Evolutionary conservation across 2,797 vertebrate species (phyloP).

Genomic region (Clarias laeviceps): DNA sequence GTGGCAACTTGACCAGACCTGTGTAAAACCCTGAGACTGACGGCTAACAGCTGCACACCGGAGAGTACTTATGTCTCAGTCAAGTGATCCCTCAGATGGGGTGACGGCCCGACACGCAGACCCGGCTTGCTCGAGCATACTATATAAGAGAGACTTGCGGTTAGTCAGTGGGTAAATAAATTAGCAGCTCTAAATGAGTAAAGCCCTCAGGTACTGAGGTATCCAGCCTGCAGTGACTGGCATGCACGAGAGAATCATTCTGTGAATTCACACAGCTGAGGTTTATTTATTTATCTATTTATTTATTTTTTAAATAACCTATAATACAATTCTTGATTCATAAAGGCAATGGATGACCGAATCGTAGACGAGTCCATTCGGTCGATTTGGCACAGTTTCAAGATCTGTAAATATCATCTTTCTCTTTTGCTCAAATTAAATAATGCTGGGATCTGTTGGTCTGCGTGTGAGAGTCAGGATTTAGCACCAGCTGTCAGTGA

Average conservation of each 20-base stretch:
- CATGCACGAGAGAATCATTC: background rate
- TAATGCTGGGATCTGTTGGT: background rate
- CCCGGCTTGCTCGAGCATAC: conserved; percentile 26
- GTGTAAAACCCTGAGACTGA: background rate
- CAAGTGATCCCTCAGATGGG: conserved; percentile 7
- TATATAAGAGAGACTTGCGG: conserved; percentile 3
- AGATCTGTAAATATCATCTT: conserved; percentile 6
- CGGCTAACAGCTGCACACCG: conserved; percentile 33
- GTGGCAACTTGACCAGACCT: conserved; percentile 6
- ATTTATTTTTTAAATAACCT: too few species aligned
- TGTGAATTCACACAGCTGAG: background rate
- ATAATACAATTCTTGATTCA: background rate
- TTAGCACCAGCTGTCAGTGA: conserved; percentile 30
- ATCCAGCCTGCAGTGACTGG: conserved; percentile 44
- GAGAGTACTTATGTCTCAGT: conserved; percentile 9
- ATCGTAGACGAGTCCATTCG: background rate
- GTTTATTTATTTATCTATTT: background rate
- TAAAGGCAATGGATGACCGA: background rate
- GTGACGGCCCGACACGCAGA: background rate
- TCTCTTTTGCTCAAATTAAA: background rate
- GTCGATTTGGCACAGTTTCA: background rate
- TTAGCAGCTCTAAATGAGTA: conserved; percentile 61
- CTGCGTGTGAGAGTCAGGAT: conserved; percentile 5
- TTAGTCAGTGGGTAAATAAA: conserved; percentile 64
- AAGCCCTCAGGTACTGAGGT: conserved; percentile 61